Percentiles rank a stretch among this genome's conserved stretches.
Evolutionary conservation across 2,888 invertebrate species (phyloP).

Genomic region (Troglohyphantes excavatus): DNA sequence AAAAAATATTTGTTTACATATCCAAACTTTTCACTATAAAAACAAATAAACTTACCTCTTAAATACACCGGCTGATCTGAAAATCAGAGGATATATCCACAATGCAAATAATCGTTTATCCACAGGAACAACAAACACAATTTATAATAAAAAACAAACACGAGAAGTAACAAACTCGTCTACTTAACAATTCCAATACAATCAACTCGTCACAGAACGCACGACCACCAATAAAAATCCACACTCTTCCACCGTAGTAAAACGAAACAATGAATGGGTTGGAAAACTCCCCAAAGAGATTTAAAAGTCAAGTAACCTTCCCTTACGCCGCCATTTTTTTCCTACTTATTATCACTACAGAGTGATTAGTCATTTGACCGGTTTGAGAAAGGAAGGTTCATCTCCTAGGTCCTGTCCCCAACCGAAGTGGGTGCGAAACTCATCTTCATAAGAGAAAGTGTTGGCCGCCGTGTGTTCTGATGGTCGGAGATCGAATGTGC

Average conservation of each 20-base stretch:
- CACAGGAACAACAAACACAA: neutral
- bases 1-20: no score
- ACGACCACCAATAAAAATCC: neutral
- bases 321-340: neutral
- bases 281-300: neutral
- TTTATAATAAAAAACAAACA: neutral
- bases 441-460: slow-evolving; percentile 66
- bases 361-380: slow-evolving; percentile 61
- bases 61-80: neutral
- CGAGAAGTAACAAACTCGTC: neutral
- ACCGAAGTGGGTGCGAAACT: slow-evolving; percentile 58
- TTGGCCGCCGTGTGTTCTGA: slow-evolving; percentile 16
- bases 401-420: neutral
- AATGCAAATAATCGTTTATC: neutral
- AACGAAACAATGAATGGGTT: slow-evolving; percentile 12
- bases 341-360: neutral
- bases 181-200: neutral
- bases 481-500: neutral
- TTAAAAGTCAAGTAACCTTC: slow-evolving; percentile 38
- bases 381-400: slow-evolving; percentile 50
- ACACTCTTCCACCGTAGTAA: neutral
- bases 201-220: neutral
- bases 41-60: neutral
- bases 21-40: neutral
- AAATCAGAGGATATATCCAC: neutral